Evolutionary conservation across 2,797 vertebrate genomes (phyloP), one percentile per base, ranked within the genome.

Genomic region (Chromis chromis): DNA sequence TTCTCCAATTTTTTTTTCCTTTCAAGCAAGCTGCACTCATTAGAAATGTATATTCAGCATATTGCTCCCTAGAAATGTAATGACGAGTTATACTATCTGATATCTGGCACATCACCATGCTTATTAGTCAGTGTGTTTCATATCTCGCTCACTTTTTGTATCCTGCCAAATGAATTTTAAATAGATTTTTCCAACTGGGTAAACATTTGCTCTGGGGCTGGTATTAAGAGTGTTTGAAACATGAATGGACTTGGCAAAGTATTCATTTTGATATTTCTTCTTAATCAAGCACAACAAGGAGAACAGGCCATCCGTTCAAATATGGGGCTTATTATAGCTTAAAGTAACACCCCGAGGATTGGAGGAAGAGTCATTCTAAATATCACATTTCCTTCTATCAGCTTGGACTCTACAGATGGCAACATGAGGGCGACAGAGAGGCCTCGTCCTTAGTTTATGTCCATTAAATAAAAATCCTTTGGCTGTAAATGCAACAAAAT

Each of bases 91-190:
- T 27, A 46, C 39, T 44, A 8, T 70, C 67, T 68, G 58, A 81
- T 81, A 62, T 79, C 67, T 86, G 88, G 86, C 84, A 65, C 61
- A 50, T 76, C 68, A 74, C 64, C 70, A 46, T 42, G 60, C 62
- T 82, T 85, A 82, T 82, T 86, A 86, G 63, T 65, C 27, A 19
- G 70, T 21, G 39, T 81, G 66, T 80, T 84, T 84, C 74, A 74
- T 57, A 70, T 84, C 64, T 49, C n/a, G 3, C 79, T 84, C 64
- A 79, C 67, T 86, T 88, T 87, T 68, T 66, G 52, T 71, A 6
- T 82, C 74, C 76, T 86, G 89, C 84, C 86, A 89, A 84, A 85
- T 79, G 44, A 76, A 83, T 85, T 86, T 85, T 68, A 81, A 87
- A 76, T 76, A 54, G 42, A 78, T 83, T 61, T 74, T 75, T 89